These are phyloP conservation scores for Drosophila fulvimacula DNA, from an alignment of 2,888 invertebrate species.

Conservation along the genomic window DNA sequence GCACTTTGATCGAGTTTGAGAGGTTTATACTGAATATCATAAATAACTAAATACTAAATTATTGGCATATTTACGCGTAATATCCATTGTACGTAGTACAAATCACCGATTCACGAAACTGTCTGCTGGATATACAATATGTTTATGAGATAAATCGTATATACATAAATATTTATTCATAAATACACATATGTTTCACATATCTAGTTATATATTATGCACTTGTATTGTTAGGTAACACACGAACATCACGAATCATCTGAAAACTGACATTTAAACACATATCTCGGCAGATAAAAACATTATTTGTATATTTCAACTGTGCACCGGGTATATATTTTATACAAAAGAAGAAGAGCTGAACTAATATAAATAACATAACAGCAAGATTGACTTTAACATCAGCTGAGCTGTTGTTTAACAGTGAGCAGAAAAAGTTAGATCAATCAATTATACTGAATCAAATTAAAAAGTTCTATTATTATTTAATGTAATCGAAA, in stretches of 20 bases:
- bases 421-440: neutral
- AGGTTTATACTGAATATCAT: neutral
- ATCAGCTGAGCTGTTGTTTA: slow-evolving; percentile 28
- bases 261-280: slow-evolving; percentile 10
- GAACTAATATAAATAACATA: slow-evolving; percentile 23
- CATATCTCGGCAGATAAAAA: slow-evolving; percentile 7
- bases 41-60: neutral
- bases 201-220: slow-evolving; percentile 2
- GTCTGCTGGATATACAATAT: neutral
- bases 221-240: slow-evolving; percentile 12
- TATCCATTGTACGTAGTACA: slow-evolving; percentile 12
- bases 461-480: too few species aligned
- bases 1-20: neutral
- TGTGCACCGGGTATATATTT: slow-evolving; percentile 37
- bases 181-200: neutral
- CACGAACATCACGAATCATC: slow-evolving; percentile 3
- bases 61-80: neutral
- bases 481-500: too few species aligned
- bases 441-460: neutral
- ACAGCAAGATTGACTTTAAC: slow-evolving; percentile 17
- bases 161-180: slow-evolving; percentile 1
- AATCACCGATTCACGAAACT: slow-evolving; percentile 9
- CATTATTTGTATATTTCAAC: slow-evolving; percentile 22
- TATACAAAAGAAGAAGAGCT: slow-evolving; percentile 20
- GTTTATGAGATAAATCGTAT: neutral